These are phyloP conservation scores for Scaptomyza tumidula DNA, from an alignment of 2,888 invertebrate species.

Conservation along the genomic window DNA sequence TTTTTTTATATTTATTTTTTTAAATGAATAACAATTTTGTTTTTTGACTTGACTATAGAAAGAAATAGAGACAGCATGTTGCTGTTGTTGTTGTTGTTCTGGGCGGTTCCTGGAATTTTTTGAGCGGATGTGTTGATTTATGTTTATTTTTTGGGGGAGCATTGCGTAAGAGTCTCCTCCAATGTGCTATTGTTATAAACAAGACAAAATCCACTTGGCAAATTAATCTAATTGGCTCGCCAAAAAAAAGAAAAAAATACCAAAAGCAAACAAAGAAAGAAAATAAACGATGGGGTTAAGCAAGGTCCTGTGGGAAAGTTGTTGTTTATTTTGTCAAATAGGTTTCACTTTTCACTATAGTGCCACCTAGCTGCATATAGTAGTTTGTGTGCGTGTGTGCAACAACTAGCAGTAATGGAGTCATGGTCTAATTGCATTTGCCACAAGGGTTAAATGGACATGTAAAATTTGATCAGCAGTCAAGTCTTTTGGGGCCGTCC, in stretches of 20 bases:
- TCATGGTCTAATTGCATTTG: constrained; percentile 82
- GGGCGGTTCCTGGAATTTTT: constrained; percentile 76
- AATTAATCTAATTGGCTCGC: constrained; percentile 57
- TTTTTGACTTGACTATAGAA: constrained; percentile 26
- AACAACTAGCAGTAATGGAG: constrained; percentile 35
- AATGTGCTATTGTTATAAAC: constrained; percentile 42
- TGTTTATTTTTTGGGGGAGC: constrained; percentile 34
- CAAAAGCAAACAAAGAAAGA: background rate
- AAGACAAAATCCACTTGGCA: constrained; percentile 36
- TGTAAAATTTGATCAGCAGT: constrained; percentile 64
- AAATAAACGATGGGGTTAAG: constrained; percentile 44
- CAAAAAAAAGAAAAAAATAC: constrained; percentile 2
- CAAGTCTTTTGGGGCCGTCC: constrained; percentile 9
- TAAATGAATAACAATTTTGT: constrained; percentile 67
- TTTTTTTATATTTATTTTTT: constrained; percentile 34
- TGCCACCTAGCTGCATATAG: constrained; percentile 21
- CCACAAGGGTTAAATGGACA: constrained; percentile 73
- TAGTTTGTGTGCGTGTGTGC: background rate
- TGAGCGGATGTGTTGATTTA: constrained; percentile 79
- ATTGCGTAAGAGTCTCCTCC: constrained; percentile 61
- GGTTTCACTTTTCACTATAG: constrained; percentile 41
- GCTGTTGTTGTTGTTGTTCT: constrained; percentile 22
- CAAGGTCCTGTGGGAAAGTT: constrained; percentile 70
- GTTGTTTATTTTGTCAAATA: constrained; percentile 4
- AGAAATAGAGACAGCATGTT: constrained; percentile 51